phyloP scores from a whole-genome alignment of 2,113 vertebrate genomes.

The Oenanthe melanoleuca region DNA sequence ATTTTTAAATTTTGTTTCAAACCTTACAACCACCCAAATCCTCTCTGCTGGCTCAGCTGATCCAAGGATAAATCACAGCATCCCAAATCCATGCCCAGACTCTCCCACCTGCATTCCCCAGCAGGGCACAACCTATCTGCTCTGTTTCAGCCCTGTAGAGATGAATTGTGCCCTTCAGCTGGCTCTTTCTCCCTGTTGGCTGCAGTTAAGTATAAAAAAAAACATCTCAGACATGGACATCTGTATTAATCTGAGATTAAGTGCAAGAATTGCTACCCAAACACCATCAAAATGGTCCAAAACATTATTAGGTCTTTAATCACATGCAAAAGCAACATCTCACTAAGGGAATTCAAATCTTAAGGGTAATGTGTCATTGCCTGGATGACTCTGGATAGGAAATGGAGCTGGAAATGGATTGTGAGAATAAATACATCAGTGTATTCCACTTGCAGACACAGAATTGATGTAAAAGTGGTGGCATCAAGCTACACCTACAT shows the following conservation, averaged over 20 bases:
- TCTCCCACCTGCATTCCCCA: neutral
- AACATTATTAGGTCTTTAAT: neutral
- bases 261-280: neutral
- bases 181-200: neutral
- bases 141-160: neutral
- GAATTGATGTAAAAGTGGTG: neutral
- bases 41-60: neutral
- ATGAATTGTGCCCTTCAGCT: neutral
- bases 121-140: neutral
- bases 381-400: neutral
- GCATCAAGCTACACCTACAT: rapidly evolving
- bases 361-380: neutral
- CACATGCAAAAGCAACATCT: neutral
- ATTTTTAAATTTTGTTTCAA: neutral
- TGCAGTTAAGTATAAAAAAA: neutral
- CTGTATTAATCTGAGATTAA: neutral
- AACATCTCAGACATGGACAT: neutral
- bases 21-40: neutral
- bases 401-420: neutral
- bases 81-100: neutral
- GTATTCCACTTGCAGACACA: neutral
- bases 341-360: neutral
- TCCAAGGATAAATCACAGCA: neutral
- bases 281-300: neutral
- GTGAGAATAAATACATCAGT: neutral